Evolutionary conservation across 2,113 vertebrate genomes (phyloP).

Genomic region (Bufo gargarizans): DNA sequence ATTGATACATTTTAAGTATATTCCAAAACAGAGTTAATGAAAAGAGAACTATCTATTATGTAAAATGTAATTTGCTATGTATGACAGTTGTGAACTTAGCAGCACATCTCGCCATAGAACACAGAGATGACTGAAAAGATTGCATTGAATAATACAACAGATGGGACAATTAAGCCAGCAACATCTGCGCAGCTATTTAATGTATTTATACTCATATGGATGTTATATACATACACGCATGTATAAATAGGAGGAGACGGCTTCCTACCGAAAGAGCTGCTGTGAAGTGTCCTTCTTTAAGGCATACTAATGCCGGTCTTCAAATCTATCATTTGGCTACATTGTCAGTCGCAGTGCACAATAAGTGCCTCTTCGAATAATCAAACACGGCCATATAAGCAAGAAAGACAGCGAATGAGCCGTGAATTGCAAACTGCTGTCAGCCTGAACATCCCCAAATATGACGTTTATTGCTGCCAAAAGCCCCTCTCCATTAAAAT

Average conservation of each 20-base stretch:
- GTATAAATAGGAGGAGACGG: neutral
- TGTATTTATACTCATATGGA: conserved; percentile 15
- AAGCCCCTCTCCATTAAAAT: conserved; percentile 56
- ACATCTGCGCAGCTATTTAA: conserved; percentile 27
- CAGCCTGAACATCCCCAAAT: conserved; percentile 51
- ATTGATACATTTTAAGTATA: neutral
- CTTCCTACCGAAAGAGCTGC: neutral
- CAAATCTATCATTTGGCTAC: conserved; percentile 2
- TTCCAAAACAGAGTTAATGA: neutral
- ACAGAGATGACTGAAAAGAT: conserved; percentile 4
- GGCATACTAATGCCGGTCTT: conserved; percentile 10
- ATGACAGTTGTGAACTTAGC: neutral
- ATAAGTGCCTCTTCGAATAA: conserved; percentile 40
- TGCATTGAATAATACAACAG: conserved; percentile 21
- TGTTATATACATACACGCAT: conserved; percentile 12
- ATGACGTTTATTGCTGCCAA: conserved; percentile 58
- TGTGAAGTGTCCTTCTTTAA: conserved; percentile 9
- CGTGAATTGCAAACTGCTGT: conserved; percentile 50
- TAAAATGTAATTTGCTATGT: conserved; percentile 9
- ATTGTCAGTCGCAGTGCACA: conserved; percentile 36
- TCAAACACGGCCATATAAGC: conserved; percentile 14
- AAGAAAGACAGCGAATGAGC: conserved; percentile 21
- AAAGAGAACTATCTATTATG: neutral
- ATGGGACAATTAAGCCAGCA: conserved; percentile 22
- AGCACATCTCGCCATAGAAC: neutral